Evolutionary conservation across 2,113 vertebrate genomes (phyloP).

Genomic region (Nicator chloris): DNA sequence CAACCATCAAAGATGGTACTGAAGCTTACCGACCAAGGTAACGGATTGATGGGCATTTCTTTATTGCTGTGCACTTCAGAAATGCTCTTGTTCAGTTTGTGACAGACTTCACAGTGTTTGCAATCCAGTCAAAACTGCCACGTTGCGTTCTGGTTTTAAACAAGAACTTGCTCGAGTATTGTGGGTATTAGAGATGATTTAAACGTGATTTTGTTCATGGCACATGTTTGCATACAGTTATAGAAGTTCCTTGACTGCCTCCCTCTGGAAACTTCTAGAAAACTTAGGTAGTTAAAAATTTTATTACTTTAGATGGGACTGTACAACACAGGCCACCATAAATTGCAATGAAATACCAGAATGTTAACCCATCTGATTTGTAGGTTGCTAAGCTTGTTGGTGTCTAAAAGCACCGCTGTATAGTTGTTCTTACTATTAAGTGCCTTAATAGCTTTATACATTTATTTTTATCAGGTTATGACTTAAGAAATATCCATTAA

Average conservation of each 20-base stretch:
- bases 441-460: background rate
- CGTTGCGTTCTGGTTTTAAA: fast-evolving
- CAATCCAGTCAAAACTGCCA: background rate
- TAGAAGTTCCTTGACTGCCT: slow-evolving; percentile 8
- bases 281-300: background rate
- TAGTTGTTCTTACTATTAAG: background rate
- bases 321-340: background rate
- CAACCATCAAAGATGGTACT: slow-evolving; percentile 92
- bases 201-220: background rate
- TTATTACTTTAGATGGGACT: background rate
- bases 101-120: background rate
- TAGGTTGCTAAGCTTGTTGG: background rate
- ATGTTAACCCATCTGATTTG: background rate
- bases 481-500: background rate
- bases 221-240: background rate
- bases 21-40: slow-evolving; percentile 89
- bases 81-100: background rate
- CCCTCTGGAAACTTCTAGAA: slow-evolving; percentile 8
- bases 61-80: background rate
- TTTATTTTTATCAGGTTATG: background rate
- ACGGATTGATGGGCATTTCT: background rate
- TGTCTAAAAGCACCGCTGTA: background rate
- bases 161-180: background rate
- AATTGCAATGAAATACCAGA: background rate
- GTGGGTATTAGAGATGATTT: background rate